Evolutionary conservation across 2,888 invertebrate genomes (phyloP).

Genomic region (Aspidiotus destructor): DNA sequence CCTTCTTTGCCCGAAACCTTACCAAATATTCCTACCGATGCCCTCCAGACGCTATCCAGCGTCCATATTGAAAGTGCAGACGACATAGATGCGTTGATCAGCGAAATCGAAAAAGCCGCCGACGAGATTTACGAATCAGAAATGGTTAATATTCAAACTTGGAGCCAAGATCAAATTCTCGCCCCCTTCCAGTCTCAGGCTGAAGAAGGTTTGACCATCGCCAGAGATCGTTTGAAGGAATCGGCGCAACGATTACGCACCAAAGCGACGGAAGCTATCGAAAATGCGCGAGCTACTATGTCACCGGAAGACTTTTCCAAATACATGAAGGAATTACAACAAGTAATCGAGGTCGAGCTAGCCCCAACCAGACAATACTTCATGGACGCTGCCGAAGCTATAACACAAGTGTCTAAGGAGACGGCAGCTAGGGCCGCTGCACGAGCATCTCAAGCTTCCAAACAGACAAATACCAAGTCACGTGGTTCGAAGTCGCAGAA

Average conservation of each 20-base stretch:
- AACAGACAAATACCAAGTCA: too few species aligned
- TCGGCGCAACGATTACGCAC: neutral
- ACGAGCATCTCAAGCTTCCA: too few species aligned
- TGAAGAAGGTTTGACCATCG: slow-evolving; percentile 2
- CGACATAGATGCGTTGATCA: neutral
- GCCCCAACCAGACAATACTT: neutral
- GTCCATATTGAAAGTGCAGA: too few species aligned
- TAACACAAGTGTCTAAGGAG: neutral
- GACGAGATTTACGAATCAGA: neutral
- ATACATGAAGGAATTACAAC: neutral
- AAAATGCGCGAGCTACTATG: neutral
- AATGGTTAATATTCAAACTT: neutral
- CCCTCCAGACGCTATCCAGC: too few species aligned
- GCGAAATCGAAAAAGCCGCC: neutral
- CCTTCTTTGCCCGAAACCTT: too few species aligned
- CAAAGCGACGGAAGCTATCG: neutral
- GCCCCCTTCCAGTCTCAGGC: neutral
- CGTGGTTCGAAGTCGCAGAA: too few species aligned
- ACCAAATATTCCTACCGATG: too few species aligned
- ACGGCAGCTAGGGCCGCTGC: neutral
- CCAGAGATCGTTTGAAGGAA: neutral
- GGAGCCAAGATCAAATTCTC: neutral
- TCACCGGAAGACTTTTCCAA: neutral
- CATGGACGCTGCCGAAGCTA: neutral
- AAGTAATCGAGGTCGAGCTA: neutral